A percentile compares a stretch with the other conserved stretches of the same genome.
These are phyloP conservation scores for Rhea pennata DNA, from an alignment of 2,113 vertebrate species.

Conservation along the genomic window DNA sequence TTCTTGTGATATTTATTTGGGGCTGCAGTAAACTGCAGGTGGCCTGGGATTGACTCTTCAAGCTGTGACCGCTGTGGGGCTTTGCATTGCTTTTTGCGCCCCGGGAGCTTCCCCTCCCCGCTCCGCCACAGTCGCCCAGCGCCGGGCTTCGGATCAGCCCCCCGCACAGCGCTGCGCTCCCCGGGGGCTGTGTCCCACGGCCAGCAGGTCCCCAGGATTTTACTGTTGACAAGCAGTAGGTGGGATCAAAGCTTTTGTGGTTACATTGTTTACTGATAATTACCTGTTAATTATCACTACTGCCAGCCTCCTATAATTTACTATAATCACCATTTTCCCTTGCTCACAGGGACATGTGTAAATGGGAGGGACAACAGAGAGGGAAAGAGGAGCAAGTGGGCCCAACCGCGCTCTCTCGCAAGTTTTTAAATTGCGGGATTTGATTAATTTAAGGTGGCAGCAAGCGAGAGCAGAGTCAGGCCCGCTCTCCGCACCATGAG, in stretches of 20 bases:
- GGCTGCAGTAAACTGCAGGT: not conserved
- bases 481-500: not conserved
- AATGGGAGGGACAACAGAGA: conserved; percentile 39
- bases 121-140: conserved; percentile 37
- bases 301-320: conserved; percentile 76
- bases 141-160: conserved; percentile 74
- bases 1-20: conserved; percentile 13
- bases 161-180: conserved; percentile 74
- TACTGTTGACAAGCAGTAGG: conserved; percentile 79
- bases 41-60: conserved; percentile 43
- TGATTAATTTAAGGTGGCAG: not conserved
- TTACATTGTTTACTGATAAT: conserved; percentile 84
- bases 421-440: not conserved
- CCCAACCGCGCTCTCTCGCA: not conserved
- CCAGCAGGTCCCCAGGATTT: conserved; percentile 77
- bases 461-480: not conserved
- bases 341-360: conserved; percentile 39
- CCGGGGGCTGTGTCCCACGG: conserved; percentile 77
- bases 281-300: conserved; percentile 79
- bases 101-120: conserved; percentile 66
- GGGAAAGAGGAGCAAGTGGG: not conserved
- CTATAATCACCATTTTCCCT: conserved; percentile 52
- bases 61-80: conserved; percentile 59
- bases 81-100: conserved; percentile 73
- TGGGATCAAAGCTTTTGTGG: conserved; percentile 76